These are phyloP conservation scores for Lacerta agilis DNA, from an alignment of 2,797 vertebrate species.

Conservation along the genomic window DNA sequence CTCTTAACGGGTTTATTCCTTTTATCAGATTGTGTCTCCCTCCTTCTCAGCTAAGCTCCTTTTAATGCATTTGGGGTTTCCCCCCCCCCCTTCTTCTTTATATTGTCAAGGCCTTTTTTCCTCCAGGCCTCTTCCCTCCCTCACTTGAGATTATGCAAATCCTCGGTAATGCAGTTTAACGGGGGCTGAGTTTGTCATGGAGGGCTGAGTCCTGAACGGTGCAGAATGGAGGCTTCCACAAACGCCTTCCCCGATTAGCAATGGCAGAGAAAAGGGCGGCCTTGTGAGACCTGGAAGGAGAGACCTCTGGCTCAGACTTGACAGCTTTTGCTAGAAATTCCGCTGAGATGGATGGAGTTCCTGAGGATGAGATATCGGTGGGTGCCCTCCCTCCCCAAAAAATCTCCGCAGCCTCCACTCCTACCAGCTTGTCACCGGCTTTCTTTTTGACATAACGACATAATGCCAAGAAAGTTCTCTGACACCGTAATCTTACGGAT, in stretches of 20 bases:
- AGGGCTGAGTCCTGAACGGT: neutral
- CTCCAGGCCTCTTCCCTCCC: constrained; percentile 51
- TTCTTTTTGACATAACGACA: constrained; percentile 46
- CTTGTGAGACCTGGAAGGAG: neutral
- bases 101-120: constrained; percentile 35
- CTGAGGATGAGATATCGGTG: constrained; percentile 4
- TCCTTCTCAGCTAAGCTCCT: constrained; percentile 54
- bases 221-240: constrained; percentile 41
- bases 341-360: no score
- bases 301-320: constrained; percentile 15
- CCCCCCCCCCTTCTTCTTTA: neutral
- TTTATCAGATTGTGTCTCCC: constrained; percentile 66
- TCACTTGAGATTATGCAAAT: constrained; percentile 69
- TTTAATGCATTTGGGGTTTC: constrained; percentile 67
- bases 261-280: neutral
- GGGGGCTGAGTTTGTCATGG: constrained; percentile 32
- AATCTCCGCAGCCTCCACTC: neutral
- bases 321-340: accelerated
- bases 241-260: constrained; percentile 50
- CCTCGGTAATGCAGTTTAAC: constrained; percentile 61
- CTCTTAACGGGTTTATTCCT: constrained; percentile 71
- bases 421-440: constrained; percentile 22
- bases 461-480: constrained; percentile 49
- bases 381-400: no score
- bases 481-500: neutral